Percentiles rank a stretch among this genome's conserved stretches.
These are phyloP conservation scores for Buceros bicornis DNA, from an alignment of 2,797 vertebrate species.

Conservation along the genomic window DNA sequence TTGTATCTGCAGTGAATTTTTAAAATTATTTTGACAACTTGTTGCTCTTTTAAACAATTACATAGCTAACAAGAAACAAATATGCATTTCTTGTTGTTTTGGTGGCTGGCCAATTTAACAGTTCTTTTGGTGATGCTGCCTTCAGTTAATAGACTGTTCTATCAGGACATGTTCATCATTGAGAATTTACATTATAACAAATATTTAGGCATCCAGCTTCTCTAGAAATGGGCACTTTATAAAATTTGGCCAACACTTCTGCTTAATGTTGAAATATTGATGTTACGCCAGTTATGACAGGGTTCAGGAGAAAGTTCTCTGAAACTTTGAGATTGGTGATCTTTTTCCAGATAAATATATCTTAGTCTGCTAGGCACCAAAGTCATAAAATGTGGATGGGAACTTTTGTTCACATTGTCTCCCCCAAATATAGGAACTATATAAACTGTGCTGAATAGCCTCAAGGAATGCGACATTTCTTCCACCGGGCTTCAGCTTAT, in stretches of 20 bases:
- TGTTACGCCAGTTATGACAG: background rate
- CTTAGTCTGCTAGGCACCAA: background rate
- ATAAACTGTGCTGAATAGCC: background rate
- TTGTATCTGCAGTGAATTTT: background rate
- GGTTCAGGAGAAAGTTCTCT: background rate
- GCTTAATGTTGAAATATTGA: background rate
- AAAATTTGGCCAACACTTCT: background rate
- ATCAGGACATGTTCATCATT: background rate
- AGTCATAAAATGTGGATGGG: background rate
- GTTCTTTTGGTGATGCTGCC: background rate
- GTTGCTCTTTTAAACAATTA: slow-evolving; percentile 10
- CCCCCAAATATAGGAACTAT: background rate
- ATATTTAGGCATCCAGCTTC: background rate
- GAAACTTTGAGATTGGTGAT: background rate
- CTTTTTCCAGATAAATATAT: background rate
- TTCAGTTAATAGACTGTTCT: background rate
- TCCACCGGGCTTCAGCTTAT: background rate
- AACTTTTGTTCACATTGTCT: background rate
- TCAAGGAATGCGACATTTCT: background rate
- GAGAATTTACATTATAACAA: background rate
- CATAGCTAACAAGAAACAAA: slow-evolving; percentile 16
- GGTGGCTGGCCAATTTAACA: background rate
- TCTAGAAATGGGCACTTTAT: background rate
- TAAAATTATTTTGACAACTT: background rate
- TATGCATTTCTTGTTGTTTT: background rate